These are phyloP conservation scores for Aphidoletes aphidimyza DNA, from an alignment of 2,888 invertebrate genomes.

Conservation along the genomic window DNA sequence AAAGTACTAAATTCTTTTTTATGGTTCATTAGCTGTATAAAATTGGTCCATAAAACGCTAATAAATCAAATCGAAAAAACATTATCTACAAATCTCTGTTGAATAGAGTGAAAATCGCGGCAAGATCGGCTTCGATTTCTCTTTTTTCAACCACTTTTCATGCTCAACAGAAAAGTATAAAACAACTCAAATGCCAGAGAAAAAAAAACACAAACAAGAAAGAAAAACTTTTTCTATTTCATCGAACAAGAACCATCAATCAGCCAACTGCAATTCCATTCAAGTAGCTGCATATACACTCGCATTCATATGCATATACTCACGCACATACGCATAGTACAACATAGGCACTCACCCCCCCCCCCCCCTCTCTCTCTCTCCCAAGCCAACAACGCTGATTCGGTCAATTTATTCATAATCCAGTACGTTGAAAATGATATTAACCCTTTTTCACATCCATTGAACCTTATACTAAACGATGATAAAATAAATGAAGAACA, in stretches of 20 bases:
- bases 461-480: too few relatives aligned
- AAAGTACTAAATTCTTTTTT: constrained; percentile 54
- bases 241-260: constrained; percentile 38
- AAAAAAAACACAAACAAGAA: neutral
- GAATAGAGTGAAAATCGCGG: constrained; percentile 31
- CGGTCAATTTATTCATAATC: neutral
- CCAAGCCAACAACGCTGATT: neutral
- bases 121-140: neutral
- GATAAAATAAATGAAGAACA: neutral
- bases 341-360: too few relatives aligned
- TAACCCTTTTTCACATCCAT: too few relatives aligned
- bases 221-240: constrained; percentile 42
- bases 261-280: neutral
- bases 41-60: constrained; percentile 53
- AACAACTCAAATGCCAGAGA: neutral
- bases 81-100: constrained; percentile 52
- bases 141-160: neutral
- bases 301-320: too few relatives aligned
- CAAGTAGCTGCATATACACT: neutral
- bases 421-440: too few relatives aligned
- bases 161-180: neutral
- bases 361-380: neutral
- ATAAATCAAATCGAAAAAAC: constrained; percentile 47
- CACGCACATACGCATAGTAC: neutral
- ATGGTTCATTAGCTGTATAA: constrained; percentile 53